Base-by-base conservation (phyloP, 2,888 invertebrate genomes). In the Muschampia staudingeri region DNA sequence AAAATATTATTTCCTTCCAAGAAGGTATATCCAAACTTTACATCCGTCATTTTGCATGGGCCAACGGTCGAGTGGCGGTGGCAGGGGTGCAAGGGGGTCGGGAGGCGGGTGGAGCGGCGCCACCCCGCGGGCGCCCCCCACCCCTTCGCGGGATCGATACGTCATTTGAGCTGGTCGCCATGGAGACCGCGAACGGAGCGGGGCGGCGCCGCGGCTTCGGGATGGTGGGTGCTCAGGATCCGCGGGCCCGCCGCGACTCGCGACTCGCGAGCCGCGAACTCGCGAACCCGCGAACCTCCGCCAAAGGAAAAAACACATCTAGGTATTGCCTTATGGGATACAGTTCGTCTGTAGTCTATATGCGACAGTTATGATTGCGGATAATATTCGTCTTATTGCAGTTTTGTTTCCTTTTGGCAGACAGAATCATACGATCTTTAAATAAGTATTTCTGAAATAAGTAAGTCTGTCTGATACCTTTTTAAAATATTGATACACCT, bases 21-120 rank as follows among this genome's bases (percentile, higher is more conserved):
- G 96, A 95, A 95, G 96, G 95, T 94, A 95, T 95, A 96, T 96
- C 95, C 95, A 95, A 97, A 96, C 94, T 96, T 96, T 96, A 97
- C 97, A 97, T 97, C 96, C 96, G 96, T 96, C 96, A 96, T 96
- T 96, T 97, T 96, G 96, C 96, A 97, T 96, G 97, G 96, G 97
- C 96, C 96, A 95, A 95, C 95, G 96, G 96, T 95, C 95, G 95
- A 95, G 94, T 94, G 94, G 94, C 91, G 93, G 94, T 89, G 94
- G 94, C 92, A 91, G 95, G 95, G 94, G 94, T 93, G 93, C 92
- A 89, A 91, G 94, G 94, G 94, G 93, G 90, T 91, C 91, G 92
- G 88, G 92, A 92, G 93, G 93, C 95, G 94, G 95, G 95, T 94
- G 95, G 94, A 95, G 96, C 92, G 95, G 95, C 94, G 94, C 95